phyloP scores from a whole-genome alignment of 2,888 invertebrate species.

The Polydrusus pterygomalis region DNA sequence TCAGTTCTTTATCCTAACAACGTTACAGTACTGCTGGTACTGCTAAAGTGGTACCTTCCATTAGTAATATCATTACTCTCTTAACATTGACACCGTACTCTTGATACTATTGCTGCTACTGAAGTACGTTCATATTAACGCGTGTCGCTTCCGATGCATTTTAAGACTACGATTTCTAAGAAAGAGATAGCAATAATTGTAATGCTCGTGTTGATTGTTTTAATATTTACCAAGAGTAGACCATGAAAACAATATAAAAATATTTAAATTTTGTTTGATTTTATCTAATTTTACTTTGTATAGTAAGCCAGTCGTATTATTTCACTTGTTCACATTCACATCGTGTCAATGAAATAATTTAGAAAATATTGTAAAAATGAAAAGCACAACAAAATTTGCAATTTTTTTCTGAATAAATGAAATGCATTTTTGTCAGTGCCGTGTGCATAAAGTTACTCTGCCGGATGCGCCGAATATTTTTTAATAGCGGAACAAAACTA shows the following conservation, averaged over 20 bases:
- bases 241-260: not conserved
- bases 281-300: not conserved
- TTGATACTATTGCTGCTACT: conserved; percentile 23
- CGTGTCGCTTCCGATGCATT: conserved; percentile 13
- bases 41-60: conserved; percentile 16
- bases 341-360: no score
- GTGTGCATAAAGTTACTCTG: no score
- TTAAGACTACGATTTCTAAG: conserved; percentile 22
- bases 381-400: no score
- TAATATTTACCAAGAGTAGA: no score
- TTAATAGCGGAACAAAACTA: no score
- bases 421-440: no score
- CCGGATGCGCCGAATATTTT: no score
- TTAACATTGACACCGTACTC: conserved; percentile 45
- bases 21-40: conserved; percentile 15
- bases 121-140: conserved; percentile 6
- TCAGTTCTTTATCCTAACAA: not conserved
- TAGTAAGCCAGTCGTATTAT: no score
- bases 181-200: conserved; percentile 10
- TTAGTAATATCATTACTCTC: conserved; percentile 23
- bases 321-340: no score
- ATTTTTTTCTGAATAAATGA: no score
- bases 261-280: not conserved
- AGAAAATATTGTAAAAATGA: no score
- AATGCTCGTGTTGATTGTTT: no score